These are phyloP conservation scores for Limnephilus auricula DNA, from an alignment of 2,888 invertebrate species.

Conservation along the genomic window DNA sequence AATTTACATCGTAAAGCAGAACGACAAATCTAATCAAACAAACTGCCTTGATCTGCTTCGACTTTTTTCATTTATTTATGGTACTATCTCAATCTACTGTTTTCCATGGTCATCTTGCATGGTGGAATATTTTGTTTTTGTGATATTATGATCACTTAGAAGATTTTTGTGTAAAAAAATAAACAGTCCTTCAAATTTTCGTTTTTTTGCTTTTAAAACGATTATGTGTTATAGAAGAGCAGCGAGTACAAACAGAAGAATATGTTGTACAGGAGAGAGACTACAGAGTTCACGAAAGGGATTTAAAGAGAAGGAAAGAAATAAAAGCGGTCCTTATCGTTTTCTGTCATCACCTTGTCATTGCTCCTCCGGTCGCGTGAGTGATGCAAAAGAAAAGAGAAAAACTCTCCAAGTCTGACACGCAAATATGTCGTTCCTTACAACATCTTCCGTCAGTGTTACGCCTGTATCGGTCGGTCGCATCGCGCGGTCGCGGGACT, in stretches of 20 bases:
- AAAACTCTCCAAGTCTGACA: conserved; percentile 58
- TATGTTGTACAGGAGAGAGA: background rate
- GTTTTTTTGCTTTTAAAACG: too few species aligned
- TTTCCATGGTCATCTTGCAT: too few species aligned
- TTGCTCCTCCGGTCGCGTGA: conserved; percentile 44
- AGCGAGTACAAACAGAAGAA: background rate
- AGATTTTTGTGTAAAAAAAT: too few species aligned
- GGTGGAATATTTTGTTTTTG: too few species aligned
- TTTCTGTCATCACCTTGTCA: conserved; percentile 65
- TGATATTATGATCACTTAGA: too few species aligned
- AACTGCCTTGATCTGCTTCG: too few species aligned
- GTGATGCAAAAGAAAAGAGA: conserved; percentile 60
- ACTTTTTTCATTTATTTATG: too few species aligned
- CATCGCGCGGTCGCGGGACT: conserved; percentile 39
- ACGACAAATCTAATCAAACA: too few species aligned
- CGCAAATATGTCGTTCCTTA: conserved; percentile 64
- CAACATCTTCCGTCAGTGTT: conserved; percentile 50
- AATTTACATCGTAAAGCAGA: too few species aligned
- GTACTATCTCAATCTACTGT: too few species aligned
- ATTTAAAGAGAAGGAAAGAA: conserved; percentile 41
- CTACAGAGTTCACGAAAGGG: conserved; percentile 10
- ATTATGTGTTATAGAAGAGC: background rate
- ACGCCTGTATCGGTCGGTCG: conserved; percentile 36
- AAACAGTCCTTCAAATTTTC: too few species aligned
- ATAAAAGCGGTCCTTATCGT: conserved; percentile 54